Evolutionary conservation across 1,140 invertebrate species (phyloP).

Genomic region (Lycorma delicatula): DNA sequence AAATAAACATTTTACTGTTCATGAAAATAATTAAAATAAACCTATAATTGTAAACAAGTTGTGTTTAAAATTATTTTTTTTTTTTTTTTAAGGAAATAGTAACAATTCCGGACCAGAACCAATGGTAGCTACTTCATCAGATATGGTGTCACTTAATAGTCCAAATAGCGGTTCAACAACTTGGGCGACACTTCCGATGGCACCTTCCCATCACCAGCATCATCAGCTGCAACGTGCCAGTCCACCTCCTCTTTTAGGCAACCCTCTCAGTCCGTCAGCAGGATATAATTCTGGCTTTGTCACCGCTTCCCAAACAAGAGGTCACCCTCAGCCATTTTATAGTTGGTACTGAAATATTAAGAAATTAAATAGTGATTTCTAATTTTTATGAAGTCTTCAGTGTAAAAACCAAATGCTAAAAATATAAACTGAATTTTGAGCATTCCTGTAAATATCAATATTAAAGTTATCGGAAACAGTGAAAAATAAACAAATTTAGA

Average conservation of each 20-base stretch:
- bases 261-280: conserved; percentile 16
- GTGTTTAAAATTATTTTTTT: no score
- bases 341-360: conserved; percentile 28
- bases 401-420: no score
- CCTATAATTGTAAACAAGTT: no score
- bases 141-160: conserved; percentile 25
- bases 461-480: no score
- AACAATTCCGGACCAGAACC: conserved; percentile 12
- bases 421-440: no score
- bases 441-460: no score
- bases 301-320: conserved; percentile 20
- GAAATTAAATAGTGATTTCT: no score
- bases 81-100: conserved; percentile 3
- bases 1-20: no score
- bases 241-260: conserved; percentile 16
- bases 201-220: conserved; percentile 12
- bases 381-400: no score
- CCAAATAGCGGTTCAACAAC: conserved; percentile 18
- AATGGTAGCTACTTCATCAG: conserved; percentile 16
- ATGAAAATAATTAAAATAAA: no score
- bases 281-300: conserved; percentile 23
- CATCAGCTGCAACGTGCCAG: conserved; percentile 20
- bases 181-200: conserved; percentile 19
- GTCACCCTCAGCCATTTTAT: conserved; percentile 25
- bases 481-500: no score